Evolutionary conservation across 2,113 vertebrate genomes (phyloP).

Genomic region (Herpailurus yagouaroundi): DNA sequence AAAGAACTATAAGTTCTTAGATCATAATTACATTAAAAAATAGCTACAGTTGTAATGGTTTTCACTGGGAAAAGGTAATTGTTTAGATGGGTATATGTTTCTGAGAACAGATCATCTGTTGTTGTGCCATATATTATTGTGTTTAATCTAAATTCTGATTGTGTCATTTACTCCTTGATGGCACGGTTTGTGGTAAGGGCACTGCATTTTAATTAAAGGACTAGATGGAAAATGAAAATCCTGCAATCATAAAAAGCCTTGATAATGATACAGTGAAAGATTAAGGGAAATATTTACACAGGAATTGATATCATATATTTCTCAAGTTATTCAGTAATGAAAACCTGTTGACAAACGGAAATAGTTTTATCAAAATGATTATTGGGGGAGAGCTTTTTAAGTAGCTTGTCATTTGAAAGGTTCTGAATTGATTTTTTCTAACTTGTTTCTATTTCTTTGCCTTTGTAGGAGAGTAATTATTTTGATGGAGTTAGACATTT

Average conservation of each 20-base stretch:
- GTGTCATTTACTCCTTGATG: constrained; percentile 36
- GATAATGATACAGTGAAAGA: constrained; percentile 28
- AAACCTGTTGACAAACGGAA: constrained; percentile 52
- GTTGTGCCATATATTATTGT: not conserved
- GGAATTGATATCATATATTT: constrained; percentile 38
- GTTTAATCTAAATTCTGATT: constrained; percentile 60
- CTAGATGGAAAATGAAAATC: constrained; percentile 40
- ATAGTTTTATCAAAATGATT: constrained; percentile 39
- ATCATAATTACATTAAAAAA: not conserved
- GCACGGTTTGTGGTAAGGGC: not conserved
- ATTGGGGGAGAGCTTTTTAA: constrained; percentile 38
- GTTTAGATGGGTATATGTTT: constrained; percentile 30
- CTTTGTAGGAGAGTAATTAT: constrained; percentile 92
- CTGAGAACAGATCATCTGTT: constrained; percentile 55
- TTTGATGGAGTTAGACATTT: constrained; percentile 93
- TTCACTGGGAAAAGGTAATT: constrained; percentile 51
- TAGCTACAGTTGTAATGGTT: constrained; percentile 16
- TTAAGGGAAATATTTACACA: constrained; percentile 57
- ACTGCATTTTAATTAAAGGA: constrained; percentile 58
- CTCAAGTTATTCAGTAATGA: constrained; percentile 43
- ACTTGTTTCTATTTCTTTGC: constrained; percentile 68
- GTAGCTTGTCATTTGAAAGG: constrained; percentile 35
- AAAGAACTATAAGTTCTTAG: not conserved
- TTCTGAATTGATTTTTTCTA: constrained; percentile 44
- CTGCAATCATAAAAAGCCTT: constrained; percentile 40